These are phyloP conservation scores for Drosophila mercatorum DNA, from an alignment of 2,888 invertebrate species.

Conservation along the genomic window DNA sequence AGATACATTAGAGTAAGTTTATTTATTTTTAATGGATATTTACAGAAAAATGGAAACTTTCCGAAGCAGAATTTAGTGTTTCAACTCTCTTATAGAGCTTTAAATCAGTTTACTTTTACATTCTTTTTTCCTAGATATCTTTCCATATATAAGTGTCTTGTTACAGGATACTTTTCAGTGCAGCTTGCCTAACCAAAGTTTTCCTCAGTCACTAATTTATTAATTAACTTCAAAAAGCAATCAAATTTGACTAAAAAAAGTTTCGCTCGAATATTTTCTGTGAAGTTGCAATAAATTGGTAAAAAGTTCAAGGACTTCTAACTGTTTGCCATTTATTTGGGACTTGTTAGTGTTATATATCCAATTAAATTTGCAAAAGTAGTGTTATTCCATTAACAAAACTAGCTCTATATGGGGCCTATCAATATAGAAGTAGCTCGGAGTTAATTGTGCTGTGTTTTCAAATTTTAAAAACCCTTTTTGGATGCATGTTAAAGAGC, in stretches of 20 bases:
- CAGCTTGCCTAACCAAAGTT: too few species aligned
- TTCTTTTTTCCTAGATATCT: too few species aligned
- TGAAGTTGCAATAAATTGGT: not conserved
- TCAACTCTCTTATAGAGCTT: too few species aligned
- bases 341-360: not conserved
- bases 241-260: slow-evolving; percentile 16
- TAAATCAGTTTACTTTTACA: too few species aligned
- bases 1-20: too few species aligned
- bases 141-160: too few species aligned
- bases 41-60: too few species aligned
- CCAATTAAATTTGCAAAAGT: not conserved
- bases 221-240: slow-evolving; percentile 32
- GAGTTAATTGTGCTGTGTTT: not conserved
- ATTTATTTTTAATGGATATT: too few species aligned
- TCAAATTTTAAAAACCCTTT: slow-evolving; percentile 6
- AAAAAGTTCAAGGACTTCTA: not conserved
- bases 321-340: too few species aligned
- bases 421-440: not conserved
- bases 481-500: slow-evolving; percentile 9
- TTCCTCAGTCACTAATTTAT: slow-evolving; percentile 3
- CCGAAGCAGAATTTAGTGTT: too few species aligned
- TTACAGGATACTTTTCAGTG: not conserved
- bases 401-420: not conserved
- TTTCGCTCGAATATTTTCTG: not conserved
- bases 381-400: not conserved